Conservation (phyloP, 35 echinoderm and acorn worm genomes). For the Apostichopus parvimensis region DNA sequence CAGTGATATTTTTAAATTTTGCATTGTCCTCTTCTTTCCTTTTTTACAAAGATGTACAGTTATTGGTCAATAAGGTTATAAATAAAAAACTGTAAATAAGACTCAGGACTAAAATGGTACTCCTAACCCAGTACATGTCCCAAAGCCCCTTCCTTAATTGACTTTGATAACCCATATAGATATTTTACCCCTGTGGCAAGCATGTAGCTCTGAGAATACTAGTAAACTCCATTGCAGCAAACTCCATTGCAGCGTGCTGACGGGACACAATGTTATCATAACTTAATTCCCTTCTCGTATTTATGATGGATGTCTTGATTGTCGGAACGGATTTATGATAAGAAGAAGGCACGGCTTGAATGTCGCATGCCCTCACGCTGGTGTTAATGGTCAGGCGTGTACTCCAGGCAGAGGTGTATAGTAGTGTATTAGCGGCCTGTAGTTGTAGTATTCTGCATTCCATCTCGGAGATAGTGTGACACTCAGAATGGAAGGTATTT, state of each 20-base stretch:
- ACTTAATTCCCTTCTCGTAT: constrained; percentile 19
- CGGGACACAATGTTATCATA: constrained; percentile 28
- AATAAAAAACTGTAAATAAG: no score
- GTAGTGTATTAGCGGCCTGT: neutral
- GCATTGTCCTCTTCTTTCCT: no score
- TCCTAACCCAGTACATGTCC: no score
- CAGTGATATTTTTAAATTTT: no score
- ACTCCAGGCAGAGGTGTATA: neutral
- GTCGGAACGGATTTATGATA: constrained; percentile 26
- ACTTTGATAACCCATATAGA: no score
- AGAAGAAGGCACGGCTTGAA: neutral
- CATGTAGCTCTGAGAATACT: neutral
- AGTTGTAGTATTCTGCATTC: constrained; percentile 10
- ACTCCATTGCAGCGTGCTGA: neutral
- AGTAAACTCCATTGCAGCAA: neutral
- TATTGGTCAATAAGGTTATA: no score
- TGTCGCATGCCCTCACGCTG: constrained; percentile 23
- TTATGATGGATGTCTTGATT: constrained; percentile 50
- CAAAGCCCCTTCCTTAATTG: no score
- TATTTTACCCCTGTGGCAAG: neutral
- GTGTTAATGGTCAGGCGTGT: constrained; percentile 14
- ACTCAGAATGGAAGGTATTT: constrained; percentile 37
- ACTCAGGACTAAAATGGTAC: no score
- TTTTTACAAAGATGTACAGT: no score
- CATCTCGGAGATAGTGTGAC: constrained; percentile 21